Evolutionary conservation across 1,140 invertebrate genomes (phyloP), one percentile per base, ranked within the genome.

Genomic region (Drosophila serrata): DNA sequence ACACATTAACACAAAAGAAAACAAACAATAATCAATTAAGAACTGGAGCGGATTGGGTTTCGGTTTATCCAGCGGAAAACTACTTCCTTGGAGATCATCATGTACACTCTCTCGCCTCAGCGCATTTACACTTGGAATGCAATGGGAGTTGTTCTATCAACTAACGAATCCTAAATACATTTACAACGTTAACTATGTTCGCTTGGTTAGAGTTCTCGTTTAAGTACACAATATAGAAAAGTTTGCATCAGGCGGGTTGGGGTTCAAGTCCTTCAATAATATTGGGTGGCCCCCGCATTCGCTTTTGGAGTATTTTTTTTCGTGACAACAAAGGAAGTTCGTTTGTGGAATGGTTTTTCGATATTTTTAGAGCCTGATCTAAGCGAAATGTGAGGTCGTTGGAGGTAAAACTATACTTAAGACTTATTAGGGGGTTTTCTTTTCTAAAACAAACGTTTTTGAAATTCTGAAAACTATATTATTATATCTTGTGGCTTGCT

Each of bases 1-100:
- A 37, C 70, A 87, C 63, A 60, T 86, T 86, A 85, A 85, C 82
- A 85, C 62, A 40, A 86, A 60, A 73, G 35, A 53, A 67, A 70
- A 59, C 35, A 69, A 67, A 35, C 43, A 61, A 17, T 3, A 53
- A 61, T 64, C 13, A 67, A 48, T 55, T 24, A 45, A 59, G 35
- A 72, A 72, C 65, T 72, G 68, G 68, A 72, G 60, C 75, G 70
- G 57, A 67, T 82, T 70, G 17, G 37, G 68, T 64, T 40, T 31
- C 12, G 42, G 42, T 35, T 42, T 55, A 49, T 62, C 61, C 64
- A 43, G 40, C 37, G 37, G 31, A 31, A 17, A 24, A 3, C 13
- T 15, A n/a, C n/a, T 39, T 60, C 49, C 17, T 35, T 53, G 59
- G 80, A 82, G 80, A 82, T 82, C 80, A 79, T 77, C 67, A 74